phyloP scores from a whole-genome alignment of 1,140 invertebrate genomes.

The Drosophila kikkawai region DNA sequence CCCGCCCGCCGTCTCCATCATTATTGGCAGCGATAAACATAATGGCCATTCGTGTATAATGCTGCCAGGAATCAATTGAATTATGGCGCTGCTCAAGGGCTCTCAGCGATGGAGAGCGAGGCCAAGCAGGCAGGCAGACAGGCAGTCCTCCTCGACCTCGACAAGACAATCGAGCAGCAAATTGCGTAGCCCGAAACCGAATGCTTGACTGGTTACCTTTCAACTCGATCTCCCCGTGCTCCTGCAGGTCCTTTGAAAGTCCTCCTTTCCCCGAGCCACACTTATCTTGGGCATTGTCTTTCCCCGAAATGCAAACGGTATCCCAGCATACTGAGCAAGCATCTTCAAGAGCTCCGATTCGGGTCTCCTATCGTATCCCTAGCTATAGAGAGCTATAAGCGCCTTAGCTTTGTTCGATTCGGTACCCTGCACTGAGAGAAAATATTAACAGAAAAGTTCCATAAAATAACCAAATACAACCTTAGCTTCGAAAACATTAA shows the following conservation, averaged over 20 bases:
- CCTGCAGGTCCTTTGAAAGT: background rate
- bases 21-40: constrained; percentile 73
- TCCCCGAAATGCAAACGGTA: constrained; percentile 42
- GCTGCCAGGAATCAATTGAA: constrained; percentile 76
- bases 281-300: constrained; percentile 41
- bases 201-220: constrained; percentile 45
- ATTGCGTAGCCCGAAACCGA: constrained; percentile 77
- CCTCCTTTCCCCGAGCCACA: constrained; percentile 16
- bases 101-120: constrained; percentile 36
- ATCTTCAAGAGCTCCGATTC: constrained; percentile 28
- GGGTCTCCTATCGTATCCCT: background rate
- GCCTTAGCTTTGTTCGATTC: constrained; percentile 43
- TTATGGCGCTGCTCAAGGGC: constrained; percentile 63
- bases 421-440: constrained; percentile 4
- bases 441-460: background rate
- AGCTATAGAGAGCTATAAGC: constrained; percentile 24
- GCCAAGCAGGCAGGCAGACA: constrained; percentile 6
- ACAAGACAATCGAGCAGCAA: constrained; percentile 80
- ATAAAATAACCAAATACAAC: background rate
- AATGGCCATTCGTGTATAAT: constrained; percentile 68
- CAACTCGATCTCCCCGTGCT: constrained; percentile 3
- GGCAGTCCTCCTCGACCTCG: constrained; percentile 10
- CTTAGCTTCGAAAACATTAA: too few species aligned
- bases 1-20: constrained; percentile 11
- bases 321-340: constrained; percentile 45